Evolutionary conservation across 1,140 invertebrate species (phyloP).

Genomic region (Eriocheir sinensis): DNA sequence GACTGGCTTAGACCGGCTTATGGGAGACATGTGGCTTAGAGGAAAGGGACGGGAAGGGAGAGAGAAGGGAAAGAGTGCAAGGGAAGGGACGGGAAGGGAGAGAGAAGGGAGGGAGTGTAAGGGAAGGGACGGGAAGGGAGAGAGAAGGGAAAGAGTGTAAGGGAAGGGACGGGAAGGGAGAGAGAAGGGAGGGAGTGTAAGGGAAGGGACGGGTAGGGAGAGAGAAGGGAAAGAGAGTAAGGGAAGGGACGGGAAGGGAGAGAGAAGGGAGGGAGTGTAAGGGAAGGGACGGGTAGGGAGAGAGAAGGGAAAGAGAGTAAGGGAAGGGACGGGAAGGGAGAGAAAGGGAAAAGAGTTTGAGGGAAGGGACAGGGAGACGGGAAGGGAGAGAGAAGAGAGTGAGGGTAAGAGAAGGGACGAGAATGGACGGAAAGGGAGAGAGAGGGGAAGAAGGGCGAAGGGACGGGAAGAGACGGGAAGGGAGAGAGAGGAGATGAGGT

Average conservation of each 20-base stretch:
- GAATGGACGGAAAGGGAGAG: too few species aligned
- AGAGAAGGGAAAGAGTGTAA: too few species aligned
- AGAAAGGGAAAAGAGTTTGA: too few species aligned
- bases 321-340: too few species aligned
- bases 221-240: neutral
- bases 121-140: too few species aligned
- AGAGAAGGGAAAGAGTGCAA: neutral
- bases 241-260: too few species aligned
- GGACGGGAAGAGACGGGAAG: neutral
- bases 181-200: too few species aligned
- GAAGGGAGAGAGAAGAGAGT: neutral
- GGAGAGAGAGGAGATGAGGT: too few species aligned
- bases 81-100: neutral
- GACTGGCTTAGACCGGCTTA: neutral
- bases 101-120: too few species aligned
- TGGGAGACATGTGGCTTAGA: neutral
- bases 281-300: neutral
- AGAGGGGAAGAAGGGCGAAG: neutral
- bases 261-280: too few species aligned
- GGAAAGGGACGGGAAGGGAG: neutral
- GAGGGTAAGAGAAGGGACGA: neutral
- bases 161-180: neutral
- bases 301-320: neutral
- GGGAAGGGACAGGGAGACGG: too few species aligned
- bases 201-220: neutral